phyloP scores from a whole-genome alignment of 2,113 vertebrate species.

The Sylvietta virens region DNA sequence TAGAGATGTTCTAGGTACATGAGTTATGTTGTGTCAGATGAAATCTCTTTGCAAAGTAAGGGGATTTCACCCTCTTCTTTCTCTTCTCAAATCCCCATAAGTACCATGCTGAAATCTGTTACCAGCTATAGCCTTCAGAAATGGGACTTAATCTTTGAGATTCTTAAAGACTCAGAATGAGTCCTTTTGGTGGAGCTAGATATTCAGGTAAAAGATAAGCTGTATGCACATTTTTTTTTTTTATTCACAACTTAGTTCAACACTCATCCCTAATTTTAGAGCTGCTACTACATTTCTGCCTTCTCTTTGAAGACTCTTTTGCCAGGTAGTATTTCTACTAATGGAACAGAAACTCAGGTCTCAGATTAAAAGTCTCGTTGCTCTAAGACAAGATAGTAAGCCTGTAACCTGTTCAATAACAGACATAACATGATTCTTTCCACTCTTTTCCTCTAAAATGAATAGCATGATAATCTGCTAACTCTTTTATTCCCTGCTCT shows the following conservation, averaged over 20 bases:
- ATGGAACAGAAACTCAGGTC: neutral
- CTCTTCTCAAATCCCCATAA: neutral
- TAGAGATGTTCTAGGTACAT: neutral
- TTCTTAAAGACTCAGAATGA: neutral
- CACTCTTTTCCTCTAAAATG: neutral
- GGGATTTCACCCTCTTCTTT: neutral
- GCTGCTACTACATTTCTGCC: neutral
- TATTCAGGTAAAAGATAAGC: neutral
- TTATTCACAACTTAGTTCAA: neutral
- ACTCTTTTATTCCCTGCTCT: neutral
- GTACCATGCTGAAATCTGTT: neutral
- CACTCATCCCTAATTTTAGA: neutral
- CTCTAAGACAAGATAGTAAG: neutral
- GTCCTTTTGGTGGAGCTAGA: constrained; percentile 53
- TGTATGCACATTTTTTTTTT: neutral
- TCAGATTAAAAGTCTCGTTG: neutral
- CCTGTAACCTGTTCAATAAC: neutral
- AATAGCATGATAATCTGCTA: neutral
- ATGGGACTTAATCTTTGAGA: neutral
- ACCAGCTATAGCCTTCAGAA: neutral
- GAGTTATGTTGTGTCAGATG: neutral
- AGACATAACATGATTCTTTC: neutral
- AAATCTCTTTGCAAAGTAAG: neutral
- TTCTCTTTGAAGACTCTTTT: neutral
- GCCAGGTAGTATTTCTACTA: neutral